Evolutionary conservation across 1,140 invertebrate species (phyloP), one percentile per base, ranked within the genome.

Genomic region (Bombus fervidus): DNA sequence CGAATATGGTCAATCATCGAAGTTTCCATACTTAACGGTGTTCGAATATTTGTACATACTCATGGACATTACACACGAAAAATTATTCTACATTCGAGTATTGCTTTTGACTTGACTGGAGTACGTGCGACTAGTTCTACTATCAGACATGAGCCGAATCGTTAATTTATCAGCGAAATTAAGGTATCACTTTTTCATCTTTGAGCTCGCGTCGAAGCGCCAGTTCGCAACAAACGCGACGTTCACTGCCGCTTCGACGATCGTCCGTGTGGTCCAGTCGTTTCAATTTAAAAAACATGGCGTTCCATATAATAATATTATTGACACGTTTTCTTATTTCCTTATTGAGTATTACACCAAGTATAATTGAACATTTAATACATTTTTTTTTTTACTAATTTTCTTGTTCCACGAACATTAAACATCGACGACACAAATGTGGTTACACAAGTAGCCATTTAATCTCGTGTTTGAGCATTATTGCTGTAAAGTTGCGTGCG

Each of bases 331-430:
- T 62, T 37, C 39, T 71, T 75, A 68, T 53, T 68, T 15, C 9
- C 78, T 74, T 81, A 85, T 31, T 25, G 84, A 68, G 59, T 85
- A 85, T 81, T 68, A 75, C 78, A 64, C 43, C 69, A 15, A 83
- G 81, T 78, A 83, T 78, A 83, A 78, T 83, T 57, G 83, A 85
- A 85, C 83, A 80, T 85, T 72, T 80, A 80, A 80, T 72, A 80
- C 57, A 47, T 57, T 53, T n/a, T 13, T 47, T 47, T 59, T 39
- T 47, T 31, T 8, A 47, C 62, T 79, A 78, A 79, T 68, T 68
- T 69, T 74, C 47, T 66, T 66, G 57, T 34, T 69, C 77, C 76
- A 69, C 66, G 43, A 62, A 81, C 84, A 85, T 85, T 57, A 81
- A 85, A 74, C 83, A 85, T 81, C 69, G 78, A 80, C 77, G 68